These are phyloP conservation scores for Psylliodes chrysocephalus DNA, from an alignment of 2,888 invertebrate species.

Conservation along the genomic window DNA sequence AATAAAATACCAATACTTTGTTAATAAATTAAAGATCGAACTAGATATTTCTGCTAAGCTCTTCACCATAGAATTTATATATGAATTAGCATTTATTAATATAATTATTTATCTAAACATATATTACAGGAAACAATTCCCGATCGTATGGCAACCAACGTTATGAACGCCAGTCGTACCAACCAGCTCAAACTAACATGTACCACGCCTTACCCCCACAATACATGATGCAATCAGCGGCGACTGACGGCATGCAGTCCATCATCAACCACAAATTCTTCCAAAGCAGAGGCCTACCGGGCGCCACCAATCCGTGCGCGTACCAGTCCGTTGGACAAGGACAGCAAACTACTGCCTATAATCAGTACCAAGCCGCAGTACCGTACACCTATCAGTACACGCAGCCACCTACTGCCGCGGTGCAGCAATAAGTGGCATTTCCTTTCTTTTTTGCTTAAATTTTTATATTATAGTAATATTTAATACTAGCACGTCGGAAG, in stretches of 20 bases:
- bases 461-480: constrained; percentile 15
- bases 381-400: constrained; percentile 72
- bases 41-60: too few relatives aligned
- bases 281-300: constrained; percentile 71
- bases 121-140: constrained; percentile 63
- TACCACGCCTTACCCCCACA: constrained; percentile 55
- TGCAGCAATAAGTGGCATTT: constrained; percentile 74
- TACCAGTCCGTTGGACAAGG: constrained; percentile 70
- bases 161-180: constrained; percentile 56
- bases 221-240: constrained; percentile 64
- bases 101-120: too few relatives aligned
- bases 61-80: too few relatives aligned
- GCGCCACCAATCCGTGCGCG: constrained; percentile 68
- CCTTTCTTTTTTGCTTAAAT: constrained; percentile 14
- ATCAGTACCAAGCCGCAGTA: constrained; percentile 76
- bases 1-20: too few relatives aligned
- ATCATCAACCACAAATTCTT: constrained; percentile 79
- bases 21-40: too few relatives aligned
- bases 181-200: constrained; percentile 54
- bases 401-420: constrained; percentile 72
- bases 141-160: constrained; percentile 55
- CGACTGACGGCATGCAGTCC: constrained; percentile 66
- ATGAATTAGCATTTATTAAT: too few relatives aligned
- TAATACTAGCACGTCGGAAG: constrained; percentile 28
- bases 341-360: constrained; percentile 62